phyloP scores from a whole-genome alignment of 2,113 vertebrate species.

The Actenoides lindsayi region DNA sequence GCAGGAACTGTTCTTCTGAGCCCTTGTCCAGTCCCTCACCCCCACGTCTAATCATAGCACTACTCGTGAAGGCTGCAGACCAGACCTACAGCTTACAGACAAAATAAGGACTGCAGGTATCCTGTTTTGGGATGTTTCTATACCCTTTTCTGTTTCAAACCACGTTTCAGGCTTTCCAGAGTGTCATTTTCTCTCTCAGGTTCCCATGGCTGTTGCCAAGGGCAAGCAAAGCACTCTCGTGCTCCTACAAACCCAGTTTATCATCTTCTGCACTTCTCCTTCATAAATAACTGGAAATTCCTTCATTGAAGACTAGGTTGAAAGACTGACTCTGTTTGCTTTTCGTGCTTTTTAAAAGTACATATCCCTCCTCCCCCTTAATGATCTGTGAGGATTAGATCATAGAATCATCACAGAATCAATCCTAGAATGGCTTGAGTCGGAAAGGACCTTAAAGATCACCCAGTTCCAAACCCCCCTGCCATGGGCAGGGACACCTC shows the following conservation, averaged over 20 bases:
- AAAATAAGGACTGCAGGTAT: not conserved
- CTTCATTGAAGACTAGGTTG: not conserved
- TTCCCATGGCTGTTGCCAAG: accelerated
- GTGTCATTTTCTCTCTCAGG: not conserved
- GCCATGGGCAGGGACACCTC: too few relatives aligned
- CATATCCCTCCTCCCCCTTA: too few relatives aligned
- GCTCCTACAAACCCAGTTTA: not conserved
- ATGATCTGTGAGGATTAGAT: too few relatives aligned
- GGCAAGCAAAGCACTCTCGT: not conserved
- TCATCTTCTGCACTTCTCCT: not conserved
- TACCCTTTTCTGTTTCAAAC: not conserved
- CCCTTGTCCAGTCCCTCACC: not conserved
- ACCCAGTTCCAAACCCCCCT: too few relatives aligned
- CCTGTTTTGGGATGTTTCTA: not conserved
- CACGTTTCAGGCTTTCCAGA: not conserved
- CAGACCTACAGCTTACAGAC: not conserved
- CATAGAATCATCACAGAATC: too few relatives aligned
- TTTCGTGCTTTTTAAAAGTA: not conserved
- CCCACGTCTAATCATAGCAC: not conserved
- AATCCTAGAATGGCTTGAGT: too few relatives aligned
- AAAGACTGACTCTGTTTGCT: not conserved
- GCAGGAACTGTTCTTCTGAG: not conserved
- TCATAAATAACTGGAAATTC: not conserved
- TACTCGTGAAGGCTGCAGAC: not conserved
- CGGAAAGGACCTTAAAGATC: too few relatives aligned